phyloP scores from a whole-genome alignment of 2,113 vertebrate genomes.

The Furnarius figulus region DNA sequence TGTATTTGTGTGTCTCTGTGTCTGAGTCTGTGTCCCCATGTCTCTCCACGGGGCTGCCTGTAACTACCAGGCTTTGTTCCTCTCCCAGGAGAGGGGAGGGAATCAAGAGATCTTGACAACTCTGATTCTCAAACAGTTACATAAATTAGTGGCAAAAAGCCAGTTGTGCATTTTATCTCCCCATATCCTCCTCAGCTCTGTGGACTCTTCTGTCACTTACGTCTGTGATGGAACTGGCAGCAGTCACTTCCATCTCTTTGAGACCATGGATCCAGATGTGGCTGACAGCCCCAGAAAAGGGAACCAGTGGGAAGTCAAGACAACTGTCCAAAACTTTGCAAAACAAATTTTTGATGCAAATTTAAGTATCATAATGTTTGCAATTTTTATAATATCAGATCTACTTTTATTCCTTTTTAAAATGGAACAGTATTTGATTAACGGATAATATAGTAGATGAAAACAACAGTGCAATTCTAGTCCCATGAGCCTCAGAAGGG shows the following conservation, averaged over 20 bases:
- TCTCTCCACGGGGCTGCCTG: background rate
- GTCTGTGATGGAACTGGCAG: background rate
- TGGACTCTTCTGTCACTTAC: background rate
- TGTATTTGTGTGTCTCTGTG: background rate
- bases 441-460: background rate
- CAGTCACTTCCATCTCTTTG: background rate
- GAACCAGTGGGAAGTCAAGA: background rate
- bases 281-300: background rate
- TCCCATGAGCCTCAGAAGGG: fast-evolving
- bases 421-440: background rate
- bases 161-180: background rate
- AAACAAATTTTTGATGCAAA: background rate
- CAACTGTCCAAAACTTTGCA: background rate
- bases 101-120: background rate
- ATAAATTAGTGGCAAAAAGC: background rate
- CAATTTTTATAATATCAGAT: background rate
- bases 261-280: fast-evolving
- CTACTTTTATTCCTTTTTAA: background rate
- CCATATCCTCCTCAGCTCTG: background rate
- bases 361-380: background rate
- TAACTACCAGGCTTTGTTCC: background rate
- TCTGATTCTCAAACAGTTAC: background rate
- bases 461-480: background rate
- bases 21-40: fast-evolving
- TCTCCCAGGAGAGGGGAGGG: background rate